These are phyloP conservation scores for Microplitis mediator DNA, from an alignment of 1,140 invertebrate species.

Conservation along the genomic window DNA sequence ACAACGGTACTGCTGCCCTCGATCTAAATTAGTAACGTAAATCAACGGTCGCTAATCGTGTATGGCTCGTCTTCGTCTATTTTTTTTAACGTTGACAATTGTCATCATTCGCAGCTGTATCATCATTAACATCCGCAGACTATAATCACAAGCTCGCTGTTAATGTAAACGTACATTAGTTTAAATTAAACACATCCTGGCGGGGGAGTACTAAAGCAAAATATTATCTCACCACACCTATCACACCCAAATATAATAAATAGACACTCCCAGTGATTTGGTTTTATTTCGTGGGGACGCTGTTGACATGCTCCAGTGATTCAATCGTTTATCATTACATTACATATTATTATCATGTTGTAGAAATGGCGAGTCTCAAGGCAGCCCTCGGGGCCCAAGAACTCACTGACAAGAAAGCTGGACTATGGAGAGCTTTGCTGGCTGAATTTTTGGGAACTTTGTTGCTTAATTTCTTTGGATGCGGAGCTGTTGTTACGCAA, in stretches of 20 bases:
- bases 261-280: too few species aligned
- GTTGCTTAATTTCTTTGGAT: slow-evolving; percentile 83
- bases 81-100: slow-evolving; percentile 2
- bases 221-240: too few species aligned
- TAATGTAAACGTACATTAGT: neutral
- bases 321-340: neutral
- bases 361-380: slow-evolving; percentile 65
- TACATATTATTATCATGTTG: neutral
- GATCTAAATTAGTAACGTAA: slow-evolving; percentile 52
- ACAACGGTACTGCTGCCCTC: slow-evolving; percentile 39
- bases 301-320: too few species aligned
- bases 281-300: neutral
- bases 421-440: slow-evolving; percentile 71
- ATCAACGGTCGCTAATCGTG: slow-evolving; percentile 49
- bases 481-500: slow-evolving; percentile 71
- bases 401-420: slow-evolving; percentile 67
- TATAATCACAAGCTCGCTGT: neutral
- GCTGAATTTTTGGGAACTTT: slow-evolving; percentile 87
- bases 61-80: neutral
- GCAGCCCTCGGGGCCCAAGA: slow-evolving; percentile 71
- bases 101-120: neutral
- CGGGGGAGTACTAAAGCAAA: too few species aligned
- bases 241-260: too few species aligned
- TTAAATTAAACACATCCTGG: neutral
- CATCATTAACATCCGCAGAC: neutral